Conservation (phyloP, 2,797 vertebrate species). For the Nasua narica region DNA sequence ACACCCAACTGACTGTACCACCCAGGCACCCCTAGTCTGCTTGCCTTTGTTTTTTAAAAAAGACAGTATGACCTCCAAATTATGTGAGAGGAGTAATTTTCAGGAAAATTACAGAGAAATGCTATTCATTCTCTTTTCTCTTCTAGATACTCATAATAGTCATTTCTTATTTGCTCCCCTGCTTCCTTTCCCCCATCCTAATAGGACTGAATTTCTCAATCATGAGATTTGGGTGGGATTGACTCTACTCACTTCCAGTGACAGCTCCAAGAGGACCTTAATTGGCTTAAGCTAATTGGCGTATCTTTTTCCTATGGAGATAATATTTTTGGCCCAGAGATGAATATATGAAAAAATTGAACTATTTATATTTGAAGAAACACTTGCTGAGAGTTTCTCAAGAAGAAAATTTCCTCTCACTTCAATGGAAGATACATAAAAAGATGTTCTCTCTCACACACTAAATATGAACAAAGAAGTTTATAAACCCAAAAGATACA, state of each 20-base stretch:
- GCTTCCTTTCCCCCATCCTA: background rate
- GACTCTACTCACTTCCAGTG: background rate
- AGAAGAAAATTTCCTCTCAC: background rate
- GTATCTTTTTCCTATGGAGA: background rate
- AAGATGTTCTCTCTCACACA: conserved; percentile 24
- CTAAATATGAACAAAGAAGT: conserved; percentile 40
- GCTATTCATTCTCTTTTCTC: background rate
- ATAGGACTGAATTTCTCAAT: background rate
- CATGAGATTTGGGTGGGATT: background rate
- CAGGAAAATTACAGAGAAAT: background rate
- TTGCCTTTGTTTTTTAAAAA: background rate
- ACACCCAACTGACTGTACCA: background rate
- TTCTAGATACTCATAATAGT: background rate
- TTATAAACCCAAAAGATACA: background rate
- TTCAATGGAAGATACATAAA: conserved; percentile 23
- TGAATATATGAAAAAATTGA: background rate
- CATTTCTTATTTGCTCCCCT: background rate
- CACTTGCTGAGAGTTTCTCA: conserved; percentile 27
- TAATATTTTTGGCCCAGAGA: conserved; percentile 15
- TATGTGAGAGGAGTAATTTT: background rate
- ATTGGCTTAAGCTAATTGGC: background rate
- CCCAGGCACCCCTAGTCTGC: background rate
- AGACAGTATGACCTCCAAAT: background rate
- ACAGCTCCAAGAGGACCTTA: background rate
- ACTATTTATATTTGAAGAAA: conserved; percentile 42